Base-by-base conservation (phyloP, 2,888 invertebrate genomes). In the Oxystoma pomonae region DNA sequence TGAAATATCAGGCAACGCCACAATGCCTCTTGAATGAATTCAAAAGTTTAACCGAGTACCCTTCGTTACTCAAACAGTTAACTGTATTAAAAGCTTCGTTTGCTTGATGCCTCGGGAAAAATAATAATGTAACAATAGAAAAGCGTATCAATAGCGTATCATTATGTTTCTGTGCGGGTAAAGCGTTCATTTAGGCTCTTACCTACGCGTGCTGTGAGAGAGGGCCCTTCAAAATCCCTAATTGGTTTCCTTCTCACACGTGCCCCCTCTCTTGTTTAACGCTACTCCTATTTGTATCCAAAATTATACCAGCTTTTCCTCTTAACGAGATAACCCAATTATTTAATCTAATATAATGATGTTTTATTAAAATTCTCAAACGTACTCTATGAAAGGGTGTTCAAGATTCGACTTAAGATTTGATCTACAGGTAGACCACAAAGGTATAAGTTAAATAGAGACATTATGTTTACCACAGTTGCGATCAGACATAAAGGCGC, bases 161-260 rank as follows among this genome's bases (percentile, higher is more conserved):
- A 35, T 35, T 35, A 35, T 35, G 35, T 12, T 12, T 35, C 35
- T 35, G 35, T 35, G 35, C 35, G 35, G 35, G 35, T 35, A 35
- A 35, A 35, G 35, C 35, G 35, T 35, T n/a, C n/a, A n/a, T n/a
- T n/a, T n/a, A 53, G 53, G 53, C 53, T 53, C 53, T 53, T 53
- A 53, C 53, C 53, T 53, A 53, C 53, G 53, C 53, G 53, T 53
- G 53, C 53, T 16, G 53, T 53, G 35, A 35, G n/a, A n/a, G 35
- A 35, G 35, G 35, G 19, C n/a, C 53, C 53, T 16, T 53, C 53
- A 19, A 16, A 19, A n/a, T 53, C 53, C 53, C 53, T 53, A 53
- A 53, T 53, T 53, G 53, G 53, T 53, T 53, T 53, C 19, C 53
- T 53, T 53, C 53, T 53, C 53, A 53, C 53, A 53, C 53, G 53